Base-by-base conservation (phyloP, 2,113 vertebrate genomes). In the Cryptotis parvus region DNA sequence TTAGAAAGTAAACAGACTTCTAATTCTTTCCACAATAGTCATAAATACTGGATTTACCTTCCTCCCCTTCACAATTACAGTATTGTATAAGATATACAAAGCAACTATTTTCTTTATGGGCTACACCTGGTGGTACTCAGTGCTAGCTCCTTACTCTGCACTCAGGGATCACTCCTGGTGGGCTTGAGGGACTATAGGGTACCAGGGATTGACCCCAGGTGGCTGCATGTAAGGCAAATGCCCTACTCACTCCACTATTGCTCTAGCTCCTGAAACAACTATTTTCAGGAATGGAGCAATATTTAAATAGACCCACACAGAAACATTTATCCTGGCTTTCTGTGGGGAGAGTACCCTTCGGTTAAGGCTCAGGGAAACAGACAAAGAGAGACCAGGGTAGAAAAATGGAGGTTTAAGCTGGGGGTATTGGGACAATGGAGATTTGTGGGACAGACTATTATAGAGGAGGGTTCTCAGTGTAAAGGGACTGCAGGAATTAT, bases 11-110 rank as follows among this genome's bases (percentile, higher is more conserved):
- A 52, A 52, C 4, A 52, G 49, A 8, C 49, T 66, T 79, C 86
- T 14, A 49, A 31, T 55, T 52, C n/a, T 15, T 70, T 84, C 55
- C 39, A 37, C 27, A 24, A 31, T 45, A 66, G 1, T 55, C 52
- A 55, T 72, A 75, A 22, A 35, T 90, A n/a, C 4, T 39, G n/a
- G n/a, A 31, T 66, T 78, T 92, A 70, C 27, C 82, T 35, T 86
- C 87, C 70, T 69, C 78, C 35, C 31, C 43, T 79, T 35, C 83
- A 37, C 31, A 45, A 9, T 43, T 39, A 24, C 31, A 70, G 88
- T 52, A 61, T 2, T 33, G 33, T 49, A 52, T 2, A 77, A 61
- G 92, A 86, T 31, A 35, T 26, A 35, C 7, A 18, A 90, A 86
- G 27, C 15, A 78, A 4, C 20, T 63, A 3, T 83, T 41, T 65